Percentiles rank a stretch among this genome's conserved stretches.
Evolutionary conservation across 1,140 invertebrate genomes (phyloP).

Genomic region (Delia radicum): DNA sequence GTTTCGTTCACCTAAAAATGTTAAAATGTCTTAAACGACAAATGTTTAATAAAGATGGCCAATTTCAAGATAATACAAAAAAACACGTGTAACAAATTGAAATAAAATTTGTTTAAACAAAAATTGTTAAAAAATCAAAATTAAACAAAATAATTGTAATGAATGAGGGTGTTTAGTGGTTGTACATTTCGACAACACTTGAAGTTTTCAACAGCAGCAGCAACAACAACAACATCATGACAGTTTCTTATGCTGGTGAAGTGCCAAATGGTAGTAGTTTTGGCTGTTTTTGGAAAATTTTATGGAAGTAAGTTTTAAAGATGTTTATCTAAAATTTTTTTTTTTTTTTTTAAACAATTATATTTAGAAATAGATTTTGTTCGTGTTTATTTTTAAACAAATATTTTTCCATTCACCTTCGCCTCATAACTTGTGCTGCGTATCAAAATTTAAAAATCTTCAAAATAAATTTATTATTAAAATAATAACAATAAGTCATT

Average conservation of each 20-base stretch:
- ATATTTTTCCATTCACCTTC: conserved; percentile 7
- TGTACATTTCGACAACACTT: neutral
- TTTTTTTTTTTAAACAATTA: neutral
- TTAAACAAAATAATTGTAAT: neutral
- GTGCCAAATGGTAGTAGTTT: conserved; percentile 88
- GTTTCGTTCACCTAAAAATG: too few relatives aligned
- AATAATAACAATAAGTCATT: conserved; percentile 19
- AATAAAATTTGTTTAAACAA: neutral
- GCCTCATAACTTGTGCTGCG: neutral
- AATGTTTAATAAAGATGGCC: neutral
- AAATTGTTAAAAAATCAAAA: neutral
- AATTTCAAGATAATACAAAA: neutral
- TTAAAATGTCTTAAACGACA: neutral
- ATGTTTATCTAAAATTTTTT: neutral
- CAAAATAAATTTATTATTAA: neutral
- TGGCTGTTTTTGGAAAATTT: conserved; percentile 85
- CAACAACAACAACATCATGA: conserved; percentile 63
- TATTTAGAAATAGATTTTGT: too few relatives aligned
- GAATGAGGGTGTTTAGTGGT: neutral
- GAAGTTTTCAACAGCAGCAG: neutral
- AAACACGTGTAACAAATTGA: too few relatives aligned
- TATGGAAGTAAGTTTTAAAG: conserved; percentile 66
- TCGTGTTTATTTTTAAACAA: too few relatives aligned
- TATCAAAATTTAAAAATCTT: neutral
- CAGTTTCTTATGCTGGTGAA: conserved; percentile 82